phyloP scores from a whole-genome alignment of 2,113 vertebrate species.

The Alethe diademata region DNA sequence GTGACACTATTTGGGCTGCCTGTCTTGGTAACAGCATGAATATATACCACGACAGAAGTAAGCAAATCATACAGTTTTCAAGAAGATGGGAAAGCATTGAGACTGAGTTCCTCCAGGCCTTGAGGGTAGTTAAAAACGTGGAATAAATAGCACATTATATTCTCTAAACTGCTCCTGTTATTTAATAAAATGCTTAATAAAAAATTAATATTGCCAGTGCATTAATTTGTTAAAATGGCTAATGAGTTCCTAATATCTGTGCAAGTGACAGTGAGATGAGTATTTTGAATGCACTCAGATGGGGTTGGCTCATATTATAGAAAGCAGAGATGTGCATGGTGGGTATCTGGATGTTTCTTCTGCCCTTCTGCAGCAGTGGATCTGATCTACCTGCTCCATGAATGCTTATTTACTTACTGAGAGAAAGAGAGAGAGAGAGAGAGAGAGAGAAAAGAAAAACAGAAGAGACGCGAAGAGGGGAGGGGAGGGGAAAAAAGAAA shows the following conservation, averaged over 20 bases:
- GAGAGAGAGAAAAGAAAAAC: too few species aligned
- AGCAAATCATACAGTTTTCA: background rate
- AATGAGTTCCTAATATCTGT: background rate
- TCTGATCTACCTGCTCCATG: background rate
- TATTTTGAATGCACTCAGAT: background rate
- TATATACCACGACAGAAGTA: background rate
- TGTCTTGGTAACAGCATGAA: background rate
- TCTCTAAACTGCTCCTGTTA: background rate
- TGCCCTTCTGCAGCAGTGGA: background rate
- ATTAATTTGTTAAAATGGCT: background rate
- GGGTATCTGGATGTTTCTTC: background rate
- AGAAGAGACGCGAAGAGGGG: too few species aligned
- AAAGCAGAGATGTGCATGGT: background rate
- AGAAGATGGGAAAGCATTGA: background rate
- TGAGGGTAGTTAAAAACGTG: background rate
- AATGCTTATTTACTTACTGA: background rate
- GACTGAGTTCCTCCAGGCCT: background rate
- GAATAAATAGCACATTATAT: background rate
- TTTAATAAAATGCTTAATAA: background rate
- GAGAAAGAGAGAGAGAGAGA: rapidly evolving
- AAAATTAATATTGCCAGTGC: background rate
- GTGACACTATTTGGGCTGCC: background rate
- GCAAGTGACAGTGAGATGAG: background rate
- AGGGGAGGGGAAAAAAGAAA: rapidly evolving
- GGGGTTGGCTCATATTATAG: background rate